Base-by-base conservation (phyloP, 2,113 vertebrate genomes). In the Amblyornis subalaris region DNA sequence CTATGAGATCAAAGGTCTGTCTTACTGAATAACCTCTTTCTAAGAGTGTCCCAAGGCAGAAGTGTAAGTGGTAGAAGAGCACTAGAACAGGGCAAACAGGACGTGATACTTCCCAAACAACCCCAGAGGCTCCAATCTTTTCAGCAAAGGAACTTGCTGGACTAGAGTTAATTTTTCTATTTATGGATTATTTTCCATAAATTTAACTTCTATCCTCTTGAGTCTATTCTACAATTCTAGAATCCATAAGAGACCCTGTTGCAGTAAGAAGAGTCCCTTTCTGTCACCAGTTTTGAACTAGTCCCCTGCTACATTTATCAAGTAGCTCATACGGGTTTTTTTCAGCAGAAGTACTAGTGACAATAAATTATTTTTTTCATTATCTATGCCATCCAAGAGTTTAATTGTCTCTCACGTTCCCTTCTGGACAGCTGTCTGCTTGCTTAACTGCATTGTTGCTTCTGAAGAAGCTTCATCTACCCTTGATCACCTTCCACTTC, bases 261-360 rank as follows among this genome's bases (percentile, higher is more conserved):
- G 8, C 14, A 67, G 8, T 8, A 33, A 66, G 33, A 44, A 48
- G 20, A 47, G 21, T 20, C 9, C 15, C 40, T 78, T 78, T 79
- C 26, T 66, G 9, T 40, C 58, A 17, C 2, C 25, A 72, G 12
- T 72, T 84, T 51, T 71, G 33, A 57, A 62, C 36, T 66, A 23
- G 7, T 12, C 4, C 2, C 15, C 26, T 44, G 13, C 7, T 38
- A 38, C 9, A 3, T 66, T 66, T 66, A 44, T 33, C 8, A 48
- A 72, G 24, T 36, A 36, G 12, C 1, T 35, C 21, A 44, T 2
- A 33, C 13, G 5, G 7, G 0, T 0, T 51, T 28, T 85, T 74
- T 74, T 7, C 24, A 50, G 7, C 7, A 57, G 24, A 71, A 61
- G 4, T 17, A 44, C 8, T 20, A 44, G 24, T 31, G 12, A 36